phyloP scores from a whole-genome alignment of 2,113 vertebrate species.

The Mustelus asterias region DNA sequence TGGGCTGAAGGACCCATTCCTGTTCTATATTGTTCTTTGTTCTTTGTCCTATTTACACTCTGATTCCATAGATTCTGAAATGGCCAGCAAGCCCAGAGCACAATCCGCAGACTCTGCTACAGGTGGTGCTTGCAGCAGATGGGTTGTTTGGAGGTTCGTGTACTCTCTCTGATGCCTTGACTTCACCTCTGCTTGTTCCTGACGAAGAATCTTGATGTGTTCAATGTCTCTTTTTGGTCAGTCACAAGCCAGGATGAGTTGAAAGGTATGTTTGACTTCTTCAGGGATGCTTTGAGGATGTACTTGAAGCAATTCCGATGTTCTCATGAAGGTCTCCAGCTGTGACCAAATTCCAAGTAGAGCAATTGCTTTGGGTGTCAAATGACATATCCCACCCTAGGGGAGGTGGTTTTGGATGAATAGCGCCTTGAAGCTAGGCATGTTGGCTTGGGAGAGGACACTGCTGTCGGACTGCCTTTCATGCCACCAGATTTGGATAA shows the following conservation, averaged over 20 bases:
- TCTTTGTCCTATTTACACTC: background rate
- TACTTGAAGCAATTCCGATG: background rate
- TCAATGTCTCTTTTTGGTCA: background rate
- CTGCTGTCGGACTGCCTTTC: no score
- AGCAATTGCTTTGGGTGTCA: background rate
- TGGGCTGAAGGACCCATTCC: no score
- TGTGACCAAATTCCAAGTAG: background rate
- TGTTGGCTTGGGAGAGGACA: no score
- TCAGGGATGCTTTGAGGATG: background rate
- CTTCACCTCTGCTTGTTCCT: background rate
- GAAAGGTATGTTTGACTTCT: background rate
- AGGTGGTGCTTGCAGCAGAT: background rate
- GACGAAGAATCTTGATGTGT: background rate
- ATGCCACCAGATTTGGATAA: no score
- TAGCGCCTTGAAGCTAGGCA: no score
- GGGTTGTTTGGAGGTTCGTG: background rate
- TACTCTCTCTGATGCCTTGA: background rate
- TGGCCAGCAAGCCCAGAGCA: no score
- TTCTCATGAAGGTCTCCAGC: background rate
- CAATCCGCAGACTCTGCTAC: background rate
- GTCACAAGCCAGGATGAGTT: background rate
- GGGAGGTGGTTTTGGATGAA: no score
- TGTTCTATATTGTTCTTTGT: no score
- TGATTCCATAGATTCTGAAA: background rate
- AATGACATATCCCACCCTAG: no score